Base-by-base conservation (phyloP, 2,797 vertebrate species). In the Neomorphus geoffroyi region DNA sequence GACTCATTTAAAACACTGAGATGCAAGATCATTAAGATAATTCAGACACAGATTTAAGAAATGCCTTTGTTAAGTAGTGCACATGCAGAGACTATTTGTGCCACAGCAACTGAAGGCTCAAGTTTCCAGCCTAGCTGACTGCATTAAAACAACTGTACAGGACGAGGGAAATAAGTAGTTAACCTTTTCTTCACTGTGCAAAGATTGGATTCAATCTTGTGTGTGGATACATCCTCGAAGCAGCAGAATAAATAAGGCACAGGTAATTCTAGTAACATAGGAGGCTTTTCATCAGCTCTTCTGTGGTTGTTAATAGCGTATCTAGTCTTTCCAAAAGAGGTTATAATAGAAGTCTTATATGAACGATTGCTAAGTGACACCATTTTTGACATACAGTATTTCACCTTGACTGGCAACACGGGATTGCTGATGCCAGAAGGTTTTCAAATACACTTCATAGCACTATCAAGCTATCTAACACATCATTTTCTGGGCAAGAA, bases 281-380 rank as follows among this genome's bases (percentile, higher is more conserved):
- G 75, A 88, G 51, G 81, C 78, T 92, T 97, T 95, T 96, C 89
- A 97, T 94, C 82, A 95, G 46, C n/a, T 57, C 71, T 70, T 94
- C 62, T 89, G 48, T 92, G 91, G 50, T 85, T 96, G 71, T 88
- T 95, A 96, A 96, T 80, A 86, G 80, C 92, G 94, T 95, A 75
- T 65, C 86, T 74, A 67, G 82, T 80, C 82, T 69, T 86, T 93
- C 84, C 83, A 69, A 70, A 94, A 86, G 93, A 71, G 73, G 27
- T 67, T 74, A 33, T 88, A 81, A 91, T 74, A 74, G 77, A 82
- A 88, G 35, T 90, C 78, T 94, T 46, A 12, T 74, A 71, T 80
- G 93, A 95, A 96, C 91, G 96, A 96, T 90, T 96, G 91, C 65
- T 72, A 48, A 86, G 86, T 93, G 78, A 93, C 90, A 93, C 57